Base-by-base conservation (phyloP, 1,140 invertebrate genomes). In the Orussus abietinus region DNA sequence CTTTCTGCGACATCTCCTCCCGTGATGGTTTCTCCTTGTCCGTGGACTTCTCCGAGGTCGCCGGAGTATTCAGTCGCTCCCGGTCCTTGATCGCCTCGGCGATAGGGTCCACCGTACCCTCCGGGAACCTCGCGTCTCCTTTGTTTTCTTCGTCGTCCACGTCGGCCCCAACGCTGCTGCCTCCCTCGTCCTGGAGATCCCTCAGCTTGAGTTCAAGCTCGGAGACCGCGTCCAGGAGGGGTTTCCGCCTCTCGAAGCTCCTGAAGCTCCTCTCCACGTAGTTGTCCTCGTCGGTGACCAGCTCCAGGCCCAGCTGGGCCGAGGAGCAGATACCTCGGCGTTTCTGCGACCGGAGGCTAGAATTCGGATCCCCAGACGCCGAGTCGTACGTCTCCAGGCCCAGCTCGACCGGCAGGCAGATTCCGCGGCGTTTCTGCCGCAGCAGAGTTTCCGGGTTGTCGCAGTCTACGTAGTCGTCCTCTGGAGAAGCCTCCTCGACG, bases 341-440 rank as follows among this genome's bases (percentile, higher is more conserved):
- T 34, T 66, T 66, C 17, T 62, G 59, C 0, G 47, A 58, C 10
- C 52, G 44, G 4, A 51, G 18, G 19, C 49, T 50, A 12, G 48
- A 7, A n/a, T 51, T 45, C 3, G 48, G 5, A 13, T 54, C 46
- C 7, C 53, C 40, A 7, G 35, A 19, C 15, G 43, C 36, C 0
- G 44, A 6, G 11, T 59, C 38, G 7, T 32, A 33, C 13, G 37
- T 41, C 7, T 53, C 48, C 11, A 54, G 40, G 29, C 69, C 61
- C 14, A 76, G 46, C 43, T 71, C 71, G 35, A 72, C 62, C 3
- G 75, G 75, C 3, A 77, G 74, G 61, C 76, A 78, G 44, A 80
- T 77, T 3, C 74, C 77, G 31, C 76, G 56, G 3, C 77, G 70
- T 53, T 78, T 80, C 49, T 78, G 75, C 30, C 74, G 53, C 48